phyloP scores from a whole-genome alignment of 2,888 invertebrate genomes.

The Drosophila mulleri region DNA sequence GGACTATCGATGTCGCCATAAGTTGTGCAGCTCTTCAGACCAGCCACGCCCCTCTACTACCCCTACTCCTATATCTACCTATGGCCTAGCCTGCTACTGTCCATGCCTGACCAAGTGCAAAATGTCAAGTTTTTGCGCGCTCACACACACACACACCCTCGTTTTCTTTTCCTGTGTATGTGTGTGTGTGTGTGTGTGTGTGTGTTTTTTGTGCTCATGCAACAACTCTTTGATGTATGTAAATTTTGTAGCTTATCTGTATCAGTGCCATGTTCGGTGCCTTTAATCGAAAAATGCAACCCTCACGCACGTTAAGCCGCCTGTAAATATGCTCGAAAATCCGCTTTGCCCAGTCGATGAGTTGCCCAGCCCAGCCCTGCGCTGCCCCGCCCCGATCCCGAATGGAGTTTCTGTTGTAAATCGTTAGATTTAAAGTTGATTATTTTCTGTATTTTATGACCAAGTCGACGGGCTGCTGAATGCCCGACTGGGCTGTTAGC shows the following conservation, averaged over 20 bases:
- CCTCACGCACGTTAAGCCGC: slow-evolving; percentile 58
- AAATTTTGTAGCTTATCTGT: slow-evolving; percentile 74
- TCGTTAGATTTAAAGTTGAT: slow-evolving; percentile 65
- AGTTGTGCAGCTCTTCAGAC: slow-evolving; percentile 74
- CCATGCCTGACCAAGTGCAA: slow-evolving; percentile 78
- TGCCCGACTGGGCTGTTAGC: slow-evolving; percentile 13
- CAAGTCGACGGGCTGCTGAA: slow-evolving; percentile 26
- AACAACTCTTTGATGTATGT: slow-evolving; percentile 68
- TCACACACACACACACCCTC: slow-evolving; percentile 8
- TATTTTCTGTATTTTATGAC: slow-evolving; percentile 57
- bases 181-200: slow-evolving; percentile 13
- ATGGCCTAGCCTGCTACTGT: slow-evolving; percentile 34
- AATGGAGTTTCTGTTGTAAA: slow-evolving; percentile 47
- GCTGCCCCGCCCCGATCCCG: neutral
- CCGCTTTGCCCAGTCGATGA: slow-evolving; percentile 37
- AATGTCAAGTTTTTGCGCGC: slow-evolving; percentile 69
- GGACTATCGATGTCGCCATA: slow-evolving; percentile 81
- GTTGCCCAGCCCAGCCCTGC: neutral
- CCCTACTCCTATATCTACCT: slow-evolving; percentile 1
- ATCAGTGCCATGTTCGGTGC: slow-evolving; percentile 48
- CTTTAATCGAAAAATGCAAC: slow-evolving; percentile 73
- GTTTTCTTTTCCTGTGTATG: neutral
- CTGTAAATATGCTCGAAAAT: slow-evolving; percentile 58
- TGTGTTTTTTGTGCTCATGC: slow-evolving; percentile 27
- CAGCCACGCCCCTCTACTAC: slow-evolving; percentile 6